These are phyloP conservation scores for Synanthedon formicaeformis DNA, from an alignment of 2,888 invertebrate genomes.

Conservation along the genomic window DNA sequence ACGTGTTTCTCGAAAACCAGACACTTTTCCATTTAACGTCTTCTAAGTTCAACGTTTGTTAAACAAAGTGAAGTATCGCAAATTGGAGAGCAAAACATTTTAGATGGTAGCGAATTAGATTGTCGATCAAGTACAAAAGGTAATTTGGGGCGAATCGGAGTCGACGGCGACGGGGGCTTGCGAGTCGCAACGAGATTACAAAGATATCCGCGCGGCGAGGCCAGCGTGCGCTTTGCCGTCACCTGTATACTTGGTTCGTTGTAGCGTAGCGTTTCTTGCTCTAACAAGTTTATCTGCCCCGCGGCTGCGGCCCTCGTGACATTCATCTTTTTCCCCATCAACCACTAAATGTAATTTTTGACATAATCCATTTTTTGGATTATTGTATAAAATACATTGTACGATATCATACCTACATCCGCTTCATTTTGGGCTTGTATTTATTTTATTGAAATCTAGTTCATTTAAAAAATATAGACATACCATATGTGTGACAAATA, in stretches of 20 bases:
- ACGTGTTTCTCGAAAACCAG: conserved; percentile 34
- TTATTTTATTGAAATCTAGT: too few relatives aligned
- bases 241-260: conserved; percentile 12
- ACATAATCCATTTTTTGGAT: conserved; percentile 12
- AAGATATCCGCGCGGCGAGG: conserved; percentile 32
- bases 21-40: not conserved
- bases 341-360: conserved; percentile 45
- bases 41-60: conserved; percentile 25
- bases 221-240: conserved; percentile 36
- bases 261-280: conserved; percentile 46
- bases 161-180: conserved; percentile 46
- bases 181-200: conserved; percentile 51
- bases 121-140: conserved; percentile 56
- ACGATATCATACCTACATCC: not conserved
- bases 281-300: conserved; percentile 69
- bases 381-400: not conserved
- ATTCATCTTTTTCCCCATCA: conserved; percentile 55
- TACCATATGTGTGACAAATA: too few relatives aligned
- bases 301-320: conserved; percentile 43
- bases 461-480: too few relatives aligned
- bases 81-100: conserved; percentile 44
- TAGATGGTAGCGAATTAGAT: conserved; percentile 50
- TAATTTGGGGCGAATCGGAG: conserved; percentile 55
- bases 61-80: conserved; percentile 24
- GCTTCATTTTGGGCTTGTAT: too few relatives aligned